Evolutionary conservation across 1,140 invertebrate species (phyloP), one percentile per base, ranked within the genome.

Genomic region (Pogonognathellus flavescens): DNA sequence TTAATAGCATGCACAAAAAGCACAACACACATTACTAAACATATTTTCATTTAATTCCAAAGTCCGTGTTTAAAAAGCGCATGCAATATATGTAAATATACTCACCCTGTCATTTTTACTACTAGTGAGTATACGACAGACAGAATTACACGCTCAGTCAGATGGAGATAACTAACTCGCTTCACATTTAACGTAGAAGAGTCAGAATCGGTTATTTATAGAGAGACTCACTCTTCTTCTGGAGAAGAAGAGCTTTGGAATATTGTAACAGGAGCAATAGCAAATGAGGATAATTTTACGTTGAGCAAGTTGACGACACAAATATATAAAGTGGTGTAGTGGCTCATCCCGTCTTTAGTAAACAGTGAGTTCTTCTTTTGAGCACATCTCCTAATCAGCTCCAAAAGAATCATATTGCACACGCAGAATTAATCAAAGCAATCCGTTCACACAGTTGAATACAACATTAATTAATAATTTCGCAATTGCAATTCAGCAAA

Each of bases 241-340:
- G 31, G 31, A 41, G 31, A 41, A 41, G n/a, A n/a, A n/a, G n/a
- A n/a, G n/a, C n/a, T n/a, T n/a, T 41, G 31, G 31, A 41, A 41
- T 41, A 41, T 41, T 41, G 31, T 41, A 41, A 41, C 31, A 41
- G 6, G 2, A 41, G 31, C 1, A 41, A 41, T 3, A 41, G 31
- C 31, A 41, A 41, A 41, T 41, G 20, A 22, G 60, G 60, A 2
- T 22, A 25, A 25, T 13, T 14, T 66, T 25, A 1, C 20, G 25
- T 22, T 25, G 14, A 66, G 62, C 10, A 25, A 31, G 10, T 66
- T 22, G 22, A 25, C 60, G 60, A 22, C 62, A 22, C 5, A 66
- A 66, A 66, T 66, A 66, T 66, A 66, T 66, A 66, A 66, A 66
- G 62, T 66, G 20, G 20, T 66, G 62, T 20, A 66, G 62, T 66